Evolutionary conservation across 1,140 invertebrate species (phyloP), one percentile per base, ranked within the genome.

Genomic region (Lethocerus indicus): DNA sequence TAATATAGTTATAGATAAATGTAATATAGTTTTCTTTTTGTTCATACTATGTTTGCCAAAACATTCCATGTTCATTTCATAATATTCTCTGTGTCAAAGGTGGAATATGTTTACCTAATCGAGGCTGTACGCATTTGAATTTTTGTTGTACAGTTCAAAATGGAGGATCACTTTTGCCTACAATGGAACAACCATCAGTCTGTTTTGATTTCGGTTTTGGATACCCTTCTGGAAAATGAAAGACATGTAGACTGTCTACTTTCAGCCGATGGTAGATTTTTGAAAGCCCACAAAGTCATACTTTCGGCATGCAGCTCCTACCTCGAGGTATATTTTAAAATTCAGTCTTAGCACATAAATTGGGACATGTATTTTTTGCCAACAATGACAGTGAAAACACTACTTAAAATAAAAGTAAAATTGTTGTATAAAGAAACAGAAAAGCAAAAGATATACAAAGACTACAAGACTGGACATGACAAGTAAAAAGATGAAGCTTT

Each of bases 141-240:
- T n/a, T n/a, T n/a, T n/a, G n/a, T n/a, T n/a, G n/a, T n/a, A n/a
- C n/a, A n/a, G n/a, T n/a, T n/a, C n/a, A n/a, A n/a, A 9, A 40
- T 9, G 6, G 41, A 23, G 20, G 64, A 65, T 47, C 71, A 73
- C 61, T 72, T 72, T 59, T 73, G 71, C 61, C 60, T 74, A 36
- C 64, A 70, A 56, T 74, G 71, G 71, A 72, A 73, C 59, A 71
- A 72, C 57, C 71, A 73, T 58, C 69, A 71, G 54, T 61, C 61
- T 16, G 73, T 71, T 24, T 61, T 74, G 56, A 59, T 72, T 26
- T 65, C 66, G 44, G 67, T 71, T 13, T 71, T 74, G 54, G 69
- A 72, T 50, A 60, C 61, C 28, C 57, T 74, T 25, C 55, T 73
- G 25, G 64, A 65, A 35, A 66, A 63, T 50, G 70, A 71, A 52